Conservation (phyloP, 1,140 invertebrate genomes). For the Macrosteles quadrilineatus region DNA sequence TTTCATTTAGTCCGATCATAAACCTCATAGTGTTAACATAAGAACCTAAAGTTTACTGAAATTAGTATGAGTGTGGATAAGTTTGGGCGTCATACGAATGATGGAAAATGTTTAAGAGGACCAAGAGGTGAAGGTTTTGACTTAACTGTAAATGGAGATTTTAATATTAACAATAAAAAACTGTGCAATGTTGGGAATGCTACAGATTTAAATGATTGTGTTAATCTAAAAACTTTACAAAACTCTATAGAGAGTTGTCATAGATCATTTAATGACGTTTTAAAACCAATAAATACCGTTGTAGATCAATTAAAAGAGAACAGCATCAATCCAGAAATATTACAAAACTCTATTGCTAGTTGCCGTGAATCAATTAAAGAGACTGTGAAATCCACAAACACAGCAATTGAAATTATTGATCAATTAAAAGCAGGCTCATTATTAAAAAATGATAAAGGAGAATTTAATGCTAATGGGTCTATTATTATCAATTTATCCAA, state of each 20-base stretch:
- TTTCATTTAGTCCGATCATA: neutral
- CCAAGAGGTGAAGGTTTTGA: slow-evolving; percentile 6
- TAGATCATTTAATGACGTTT: neutral
- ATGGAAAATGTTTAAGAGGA: neutral
- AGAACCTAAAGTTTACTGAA: too few species aligned
- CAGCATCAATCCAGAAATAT: too few species aligned
- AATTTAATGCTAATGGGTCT: neutral
- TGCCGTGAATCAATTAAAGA: too few species aligned
- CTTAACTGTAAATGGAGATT: neutral
- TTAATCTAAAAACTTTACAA: slow-evolving; percentile 2
- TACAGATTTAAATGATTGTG: neutral
- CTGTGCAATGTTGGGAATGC: neutral
- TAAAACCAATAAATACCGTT: neutral
- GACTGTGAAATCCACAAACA: too few species aligned
- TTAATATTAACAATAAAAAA: neutral
- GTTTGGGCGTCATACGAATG: neutral
- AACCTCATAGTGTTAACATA: too few species aligned
- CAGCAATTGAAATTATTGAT: neutral
- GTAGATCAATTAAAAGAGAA: too few species aligned
- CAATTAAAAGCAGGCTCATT: neutral
- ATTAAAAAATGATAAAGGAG: neutral
- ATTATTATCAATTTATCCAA: neutral
- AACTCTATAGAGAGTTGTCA: neutral
- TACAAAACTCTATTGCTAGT: too few species aligned
- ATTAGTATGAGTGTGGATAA: slow-evolving; percentile 4